phyloP scores from a whole-genome alignment of 2,888 invertebrate genomes.

The Tetragonisca angustula region DNA sequence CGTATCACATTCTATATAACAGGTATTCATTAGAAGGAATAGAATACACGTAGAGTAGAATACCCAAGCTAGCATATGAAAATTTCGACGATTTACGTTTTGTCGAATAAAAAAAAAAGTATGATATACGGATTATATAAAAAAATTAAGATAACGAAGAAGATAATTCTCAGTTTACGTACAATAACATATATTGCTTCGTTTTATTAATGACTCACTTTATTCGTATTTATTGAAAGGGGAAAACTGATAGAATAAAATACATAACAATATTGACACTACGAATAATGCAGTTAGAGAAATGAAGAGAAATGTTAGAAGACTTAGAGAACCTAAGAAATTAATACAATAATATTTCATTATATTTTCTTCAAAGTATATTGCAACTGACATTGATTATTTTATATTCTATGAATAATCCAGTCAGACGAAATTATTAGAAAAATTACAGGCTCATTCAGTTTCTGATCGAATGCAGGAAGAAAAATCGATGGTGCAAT shows the following conservation, averaged over 20 bases:
- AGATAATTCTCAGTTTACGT: no score
- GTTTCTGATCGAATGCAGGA: not conserved
- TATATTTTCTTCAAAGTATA: not conserved
- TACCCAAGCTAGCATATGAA: no score
- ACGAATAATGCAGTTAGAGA: no score
- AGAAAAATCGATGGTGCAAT: not conserved
- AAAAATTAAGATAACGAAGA: not conserved
- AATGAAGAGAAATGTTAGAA: no score
- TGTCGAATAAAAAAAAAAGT: not conserved
- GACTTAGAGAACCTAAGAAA: not conserved
- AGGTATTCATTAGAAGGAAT: not conserved
- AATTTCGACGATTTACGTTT: not conserved
- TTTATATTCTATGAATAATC: not conserved
- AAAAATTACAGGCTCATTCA: not conserved
- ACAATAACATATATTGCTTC: not conserved
- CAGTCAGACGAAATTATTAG: not conserved
- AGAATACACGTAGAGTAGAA: not conserved
- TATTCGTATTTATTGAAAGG: no score
- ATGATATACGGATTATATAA: not conserved
- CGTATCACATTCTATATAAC: not conserved
- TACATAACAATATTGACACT: no score
- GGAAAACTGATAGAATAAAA: no score
- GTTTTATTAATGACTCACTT: no score
- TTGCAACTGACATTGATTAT: not conserved
- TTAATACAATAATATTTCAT: not conserved